Conservation (phyloP, 2,113 vertebrate genomes). For the Helogale parvula region DNA sequence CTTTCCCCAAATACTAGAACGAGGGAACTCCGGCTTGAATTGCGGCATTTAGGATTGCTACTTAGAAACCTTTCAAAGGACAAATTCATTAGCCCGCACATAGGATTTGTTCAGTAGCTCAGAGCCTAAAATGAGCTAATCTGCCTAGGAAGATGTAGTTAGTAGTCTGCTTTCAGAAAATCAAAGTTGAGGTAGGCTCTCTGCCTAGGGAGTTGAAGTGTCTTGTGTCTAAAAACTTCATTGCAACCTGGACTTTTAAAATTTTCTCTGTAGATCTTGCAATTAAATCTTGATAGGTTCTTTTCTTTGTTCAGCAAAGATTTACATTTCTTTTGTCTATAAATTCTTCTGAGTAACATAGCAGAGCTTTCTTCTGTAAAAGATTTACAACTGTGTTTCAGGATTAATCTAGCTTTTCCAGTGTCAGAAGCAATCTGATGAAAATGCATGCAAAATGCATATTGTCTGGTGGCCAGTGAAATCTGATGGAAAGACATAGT, state of each 20-base stretch:
- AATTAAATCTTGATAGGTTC: not conserved
- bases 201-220: not conserved
- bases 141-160: not conserved
- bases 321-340: not conserved
- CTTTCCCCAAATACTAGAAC: not conserved
- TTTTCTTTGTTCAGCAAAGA: not conserved
- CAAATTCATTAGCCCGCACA: not conserved
- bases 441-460: not conserved
- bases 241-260: not conserved
- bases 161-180: not conserved
- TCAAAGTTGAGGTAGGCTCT: not conserved
- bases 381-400: not conserved
- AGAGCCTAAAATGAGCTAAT: not conserved
- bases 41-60: not conserved
- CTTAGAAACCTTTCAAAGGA: not conserved
- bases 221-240: not conserved
- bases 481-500: not conserved
- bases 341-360: not conserved
- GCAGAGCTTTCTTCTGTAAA: not conserved
- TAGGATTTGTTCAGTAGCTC: not conserved
- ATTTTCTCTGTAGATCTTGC: not conserved
- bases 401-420: not conserved
- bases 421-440: not conserved
- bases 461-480: not conserved
- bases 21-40: not conserved